These are phyloP conservation scores for Sterrhoptilus dennistouni DNA, from an alignment of 2,113 vertebrate species.

Conservation along the genomic window DNA sequence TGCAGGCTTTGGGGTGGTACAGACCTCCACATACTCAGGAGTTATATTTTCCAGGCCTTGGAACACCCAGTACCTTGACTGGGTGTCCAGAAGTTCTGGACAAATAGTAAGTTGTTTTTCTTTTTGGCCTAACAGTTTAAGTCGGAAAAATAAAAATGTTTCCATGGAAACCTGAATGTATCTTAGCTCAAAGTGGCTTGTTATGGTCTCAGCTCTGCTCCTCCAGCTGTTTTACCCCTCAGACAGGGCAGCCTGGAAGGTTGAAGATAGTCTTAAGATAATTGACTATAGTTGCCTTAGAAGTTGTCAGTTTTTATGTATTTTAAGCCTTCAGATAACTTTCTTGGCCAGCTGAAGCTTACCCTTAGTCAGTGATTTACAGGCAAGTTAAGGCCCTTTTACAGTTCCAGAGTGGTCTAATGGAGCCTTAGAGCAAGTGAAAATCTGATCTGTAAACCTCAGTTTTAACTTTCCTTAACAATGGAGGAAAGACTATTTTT, in stretches of 20 bases:
- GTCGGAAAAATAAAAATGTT: background rate
- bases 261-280: background rate
- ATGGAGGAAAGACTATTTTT: background rate
- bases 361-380: background rate
- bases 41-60: background rate
- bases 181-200: background rate
- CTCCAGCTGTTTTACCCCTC: background rate
- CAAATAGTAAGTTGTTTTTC: constrained; percentile 7
- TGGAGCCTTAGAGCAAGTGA: background rate
- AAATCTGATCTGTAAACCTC: background rate
- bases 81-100: background rate
- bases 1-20: background rate
- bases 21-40: background rate
- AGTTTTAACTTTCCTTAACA: background rate
- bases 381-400: background rate
- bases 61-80: background rate
- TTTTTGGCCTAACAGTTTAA: background rate
- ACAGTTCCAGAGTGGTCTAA: background rate
- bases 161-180: background rate
- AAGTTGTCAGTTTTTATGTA: background rate
- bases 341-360: background rate
- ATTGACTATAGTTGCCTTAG: background rate
- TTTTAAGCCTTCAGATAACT: background rate
- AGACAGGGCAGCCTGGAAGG: background rate
- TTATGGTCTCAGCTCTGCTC: background rate